Base-by-base conservation (phyloP, 2,888 invertebrate genomes). In the Geophilus truncorum region DNA sequence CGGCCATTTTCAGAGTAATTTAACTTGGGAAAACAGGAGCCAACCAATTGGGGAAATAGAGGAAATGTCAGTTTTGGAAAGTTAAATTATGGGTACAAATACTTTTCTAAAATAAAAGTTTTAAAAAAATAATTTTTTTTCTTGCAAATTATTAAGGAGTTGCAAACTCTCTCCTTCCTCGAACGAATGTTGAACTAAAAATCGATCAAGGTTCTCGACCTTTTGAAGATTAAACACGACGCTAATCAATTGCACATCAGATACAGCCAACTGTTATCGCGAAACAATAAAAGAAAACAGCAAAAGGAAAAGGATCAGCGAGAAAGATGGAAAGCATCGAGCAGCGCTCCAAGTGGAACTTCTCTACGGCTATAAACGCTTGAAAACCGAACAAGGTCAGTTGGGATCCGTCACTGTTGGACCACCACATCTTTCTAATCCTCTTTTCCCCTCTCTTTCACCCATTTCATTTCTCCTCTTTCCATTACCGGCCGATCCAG, bases 401-500 rank as follows among this genome's bases (percentile, higher is more conserved):
- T 23, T 21, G 57, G 21, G 21, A 62, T 62, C 57, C 57, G 57
- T 62, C 57, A 62, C 57, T 62, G 21, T 21, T 62, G 57, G 18
- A 23, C 57, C 57, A 18, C 57, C 57, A 62, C 57, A 62, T 62
- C 57, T 62, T 23, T 62, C 23, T 62, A 62, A 62, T 62, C 57
- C 57, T 62, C 70, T 70, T 70, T 70, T 23, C 28, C 70, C n/a
- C 70, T 25, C 62, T 28, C 25, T 28, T 70, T 70, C 28, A n/a
- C 25, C 70, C 28, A 70, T 70, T 70, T 25, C 25, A 70, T 70
- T 70, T 23, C 70, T 70, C 70, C 25, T 18, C 57, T 62, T 62
- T 62, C 57, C 57, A 62, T 62, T 62, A 62, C 57, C 57, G 57
- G 57, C 57, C 57, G 57, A 62, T 62, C 57, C 57, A 62, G 57